These are phyloP conservation scores for Drosophila eugracilis DNA, from an alignment of 1,140 invertebrate genomes.

Conservation along the genomic window DNA sequence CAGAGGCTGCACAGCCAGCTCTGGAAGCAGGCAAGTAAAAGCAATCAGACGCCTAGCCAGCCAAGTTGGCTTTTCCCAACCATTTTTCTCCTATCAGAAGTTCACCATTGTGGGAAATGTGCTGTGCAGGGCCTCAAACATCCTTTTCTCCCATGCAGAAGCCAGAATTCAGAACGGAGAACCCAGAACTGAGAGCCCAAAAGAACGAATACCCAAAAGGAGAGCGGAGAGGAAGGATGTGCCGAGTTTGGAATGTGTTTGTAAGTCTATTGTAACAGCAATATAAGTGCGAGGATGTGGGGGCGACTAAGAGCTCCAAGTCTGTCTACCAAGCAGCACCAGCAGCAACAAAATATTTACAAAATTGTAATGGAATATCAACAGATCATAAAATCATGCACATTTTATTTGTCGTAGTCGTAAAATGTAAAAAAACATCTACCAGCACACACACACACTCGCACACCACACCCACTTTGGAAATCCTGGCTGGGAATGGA, in stretches of 20 bases:
- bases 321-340: slow-evolving; percentile 34
- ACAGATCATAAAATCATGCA: slow-evolving; percentile 84
- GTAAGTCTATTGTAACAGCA: slow-evolving; percentile 77
- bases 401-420: slow-evolving; percentile 82
- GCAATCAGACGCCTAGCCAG: slow-evolving; percentile 72
- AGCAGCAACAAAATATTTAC: slow-evolving; percentile 82
- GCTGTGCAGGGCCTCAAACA: slow-evolving; percentile 69
- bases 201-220: neutral
- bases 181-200: slow-evolving; percentile 1
- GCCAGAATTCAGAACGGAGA: slow-evolving; percentile 3
- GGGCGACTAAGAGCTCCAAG: slow-evolving; percentile 53
- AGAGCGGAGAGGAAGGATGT: slow-evolving; percentile 38
- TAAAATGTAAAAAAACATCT: slow-evolving; percentile 66
- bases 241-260: slow-evolving; percentile 67
- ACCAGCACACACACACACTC: slow-evolving; percentile 9
- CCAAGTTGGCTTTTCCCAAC: slow-evolving; percentile 15
- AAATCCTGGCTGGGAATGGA: slow-evolving; percentile 45
- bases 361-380: slow-evolving; percentile 84
- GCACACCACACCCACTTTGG: slow-evolving; percentile 7
- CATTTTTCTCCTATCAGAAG: slow-evolving; percentile 46
- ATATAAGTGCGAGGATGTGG: slow-evolving; percentile 55
- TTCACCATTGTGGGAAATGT: slow-evolving; percentile 70
- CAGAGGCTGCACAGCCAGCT: slow-evolving; percentile 8
- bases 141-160: slow-evolving; percentile 53
- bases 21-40: slow-evolving; percentile 60